Evolutionary conservation across 2,113 vertebrate species (phyloP), one percentile per base, ranked within the genome.

Genomic region (Melozone crissalis): DNA sequence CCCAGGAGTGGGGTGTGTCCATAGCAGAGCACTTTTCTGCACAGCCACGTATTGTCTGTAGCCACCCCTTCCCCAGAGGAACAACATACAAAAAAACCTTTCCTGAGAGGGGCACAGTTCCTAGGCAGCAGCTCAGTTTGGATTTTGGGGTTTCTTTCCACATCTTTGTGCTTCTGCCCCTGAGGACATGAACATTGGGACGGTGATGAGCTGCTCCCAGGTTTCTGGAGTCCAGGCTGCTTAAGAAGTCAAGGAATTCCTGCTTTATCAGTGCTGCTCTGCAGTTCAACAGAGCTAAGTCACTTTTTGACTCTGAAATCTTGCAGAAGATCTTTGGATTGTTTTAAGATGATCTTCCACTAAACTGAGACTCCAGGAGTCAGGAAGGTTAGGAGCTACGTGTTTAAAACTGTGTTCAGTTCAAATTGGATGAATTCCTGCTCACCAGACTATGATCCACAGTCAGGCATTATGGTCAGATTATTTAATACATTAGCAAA

Each of bases 391-490:
- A 59, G 52, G 47, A 87, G 24, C 71, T 86, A 84, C 0, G 0
- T 78, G 84, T 90, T 93, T 90, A 90, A 91, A 78, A 31, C 30
- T 63, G 20, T 71, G 33, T 58, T 92, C 49, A 41, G 73, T 88
- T 93, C 73, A 86, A 78, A 84, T 28, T 89, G 90, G 59, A 89
- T 95, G 24, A 93, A 75, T 95, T 97, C 68, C 84, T 94, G 95
- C 93, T 96, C 95, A 96, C 52, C 73, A 93, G 95, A 89, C 93
- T 92, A 81, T 94, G 93, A 90, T 90, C 68, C 89, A 87, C 43
- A 91, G 89, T 55, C 69, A 94, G 61, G 73, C 73, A 82, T 95
- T 84, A 81, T 68, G 69, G 52, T 78, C 84, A 84, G 76, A 84
- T 92, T 95, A 78, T 90, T 92, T 86, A 92, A 63, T 84, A 81